These are phyloP conservation scores for Halictus ligatus DNA, from an alignment of 2,888 invertebrate species.

Conservation along the genomic window DNA sequence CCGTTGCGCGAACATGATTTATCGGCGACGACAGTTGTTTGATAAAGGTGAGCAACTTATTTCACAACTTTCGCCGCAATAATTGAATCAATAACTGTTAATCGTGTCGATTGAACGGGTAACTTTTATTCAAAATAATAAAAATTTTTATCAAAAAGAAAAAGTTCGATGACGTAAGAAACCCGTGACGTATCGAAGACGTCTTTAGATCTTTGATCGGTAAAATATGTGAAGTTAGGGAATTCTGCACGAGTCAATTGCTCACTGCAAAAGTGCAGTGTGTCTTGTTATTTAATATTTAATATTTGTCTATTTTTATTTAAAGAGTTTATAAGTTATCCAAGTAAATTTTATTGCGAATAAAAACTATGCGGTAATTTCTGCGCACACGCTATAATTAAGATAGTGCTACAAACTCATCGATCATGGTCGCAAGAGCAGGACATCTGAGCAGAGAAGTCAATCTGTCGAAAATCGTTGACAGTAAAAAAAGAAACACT, in stretches of 20 bases:
- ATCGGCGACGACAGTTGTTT: neutral
- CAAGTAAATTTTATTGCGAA: neutral
- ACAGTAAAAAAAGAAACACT: neutral
- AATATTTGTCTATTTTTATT: too few species aligned
- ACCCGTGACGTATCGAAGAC: too few species aligned
- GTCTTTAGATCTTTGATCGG: too few species aligned
- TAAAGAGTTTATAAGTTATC: too few species aligned
- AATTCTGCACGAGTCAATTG: too few species aligned
- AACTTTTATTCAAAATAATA: too few species aligned
- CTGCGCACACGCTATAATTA: neutral
- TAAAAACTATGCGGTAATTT: neutral
- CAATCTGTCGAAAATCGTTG: neutral
- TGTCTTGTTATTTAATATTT: too few species aligned
- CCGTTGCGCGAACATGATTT: neutral
- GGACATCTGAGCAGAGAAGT: neutral
- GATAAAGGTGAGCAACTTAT: neutral
- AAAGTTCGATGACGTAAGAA: too few species aligned
- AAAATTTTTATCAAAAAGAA: neutral
- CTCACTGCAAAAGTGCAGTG: too few species aligned
- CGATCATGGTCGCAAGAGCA: neutral
- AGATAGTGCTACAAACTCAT: neutral
- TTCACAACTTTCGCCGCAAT: neutral
- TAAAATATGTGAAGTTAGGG: too few species aligned
- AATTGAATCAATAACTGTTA: neutral
- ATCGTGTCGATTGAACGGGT: too few species aligned